A percentile compares a stretch with the other conserved stretches of the same genome.
Evolutionary conservation across 35 echinoderm and acorn worm genomes (phyloP).

Genomic region (Acanthaster planci): DNA sequence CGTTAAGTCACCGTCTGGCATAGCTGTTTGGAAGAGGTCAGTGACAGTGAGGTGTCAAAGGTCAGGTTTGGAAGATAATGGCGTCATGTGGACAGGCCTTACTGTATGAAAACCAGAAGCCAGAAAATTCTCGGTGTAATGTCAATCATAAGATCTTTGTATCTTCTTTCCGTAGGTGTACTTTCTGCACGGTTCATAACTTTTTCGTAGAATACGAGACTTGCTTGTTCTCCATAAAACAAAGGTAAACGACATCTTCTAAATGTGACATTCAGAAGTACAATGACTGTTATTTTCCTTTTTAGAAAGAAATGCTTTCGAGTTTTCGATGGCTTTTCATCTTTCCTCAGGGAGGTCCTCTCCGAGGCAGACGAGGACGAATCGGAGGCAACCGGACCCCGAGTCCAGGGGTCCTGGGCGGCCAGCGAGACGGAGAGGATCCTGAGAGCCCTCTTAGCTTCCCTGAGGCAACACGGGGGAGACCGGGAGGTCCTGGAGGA

Average conservation of each 20-base stretch:
- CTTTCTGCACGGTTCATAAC: slow-evolving; percentile 69
- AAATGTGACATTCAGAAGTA: too few relatives aligned
- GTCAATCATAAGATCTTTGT: not conserved
- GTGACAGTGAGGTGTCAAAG: too few relatives aligned
- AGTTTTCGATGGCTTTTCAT: too few relatives aligned
- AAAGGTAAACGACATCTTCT: too few relatives aligned
- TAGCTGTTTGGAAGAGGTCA: too few relatives aligned
- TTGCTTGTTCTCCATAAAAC: slow-evolving; percentile 79
- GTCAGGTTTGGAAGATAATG: too few relatives aligned
- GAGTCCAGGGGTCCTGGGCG: slow-evolving; percentile 80
- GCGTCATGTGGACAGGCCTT: too few relatives aligned
- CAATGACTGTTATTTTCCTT: too few relatives aligned
- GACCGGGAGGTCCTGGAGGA: slow-evolving; percentile 51
- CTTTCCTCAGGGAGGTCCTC: not conserved
- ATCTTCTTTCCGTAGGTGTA: slow-evolving; percentile 61
- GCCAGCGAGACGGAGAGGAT: slow-evolving; percentile 75
- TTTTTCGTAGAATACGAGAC: slow-evolving; percentile 72
- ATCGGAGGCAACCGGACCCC: slow-evolving; percentile 13
- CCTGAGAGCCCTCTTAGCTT: slow-evolving; percentile 54
- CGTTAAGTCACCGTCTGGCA: too few relatives aligned
- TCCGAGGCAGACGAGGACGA: not conserved
- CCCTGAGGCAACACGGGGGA: slow-evolving; percentile 31
- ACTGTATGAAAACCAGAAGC: too few relatives aligned
- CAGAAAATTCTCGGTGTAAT: too few relatives aligned
- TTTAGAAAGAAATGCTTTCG: too few relatives aligned